Conservation (phyloP, 2,113 vertebrate genomes). For the Peromyscus californicus region DNA sequence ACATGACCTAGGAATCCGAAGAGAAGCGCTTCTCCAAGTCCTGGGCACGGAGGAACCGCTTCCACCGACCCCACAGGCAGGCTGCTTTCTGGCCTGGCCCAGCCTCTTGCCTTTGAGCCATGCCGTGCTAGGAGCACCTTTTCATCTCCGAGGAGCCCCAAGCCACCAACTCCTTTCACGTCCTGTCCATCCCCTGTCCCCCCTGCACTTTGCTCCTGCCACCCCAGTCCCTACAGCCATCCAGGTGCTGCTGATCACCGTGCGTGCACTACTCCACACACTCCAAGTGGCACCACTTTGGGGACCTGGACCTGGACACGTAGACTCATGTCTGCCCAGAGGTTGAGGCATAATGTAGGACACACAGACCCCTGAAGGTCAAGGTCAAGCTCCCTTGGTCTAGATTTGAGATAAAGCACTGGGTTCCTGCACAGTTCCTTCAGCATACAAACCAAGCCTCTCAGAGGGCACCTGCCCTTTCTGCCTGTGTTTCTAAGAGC, state of each 20-base stretch:
- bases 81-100: rapidly evolving
- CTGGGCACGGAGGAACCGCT: rapidly evolving
- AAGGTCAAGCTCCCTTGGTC: neutral
- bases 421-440: neutral
- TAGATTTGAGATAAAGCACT: neutral
- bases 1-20: neutral
- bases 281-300: neutral
- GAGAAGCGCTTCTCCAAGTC: neutral
- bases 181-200: neutral
- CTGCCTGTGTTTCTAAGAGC: neutral
- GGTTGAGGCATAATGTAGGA: rapidly evolving
- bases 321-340: rapidly evolving
- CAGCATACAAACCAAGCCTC: neutral
- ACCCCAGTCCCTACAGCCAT: rapidly evolving
- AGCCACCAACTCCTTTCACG: rapidly evolving
- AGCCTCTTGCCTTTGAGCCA: neutral
- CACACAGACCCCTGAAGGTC: rapidly evolving
- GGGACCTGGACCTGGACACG: rapidly evolving
- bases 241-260: rapidly evolving
- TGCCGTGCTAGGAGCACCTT: rapidly evolving
- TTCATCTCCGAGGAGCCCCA: neutral
- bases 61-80: rapidly evolving
- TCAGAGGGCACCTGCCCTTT: neutral
- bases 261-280: rapidly evolving
- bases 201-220: rapidly evolving